phyloP scores from a whole-genome alignment of 2,888 invertebrate genomes.

The Mongoloraphidia duomilia region DNA sequence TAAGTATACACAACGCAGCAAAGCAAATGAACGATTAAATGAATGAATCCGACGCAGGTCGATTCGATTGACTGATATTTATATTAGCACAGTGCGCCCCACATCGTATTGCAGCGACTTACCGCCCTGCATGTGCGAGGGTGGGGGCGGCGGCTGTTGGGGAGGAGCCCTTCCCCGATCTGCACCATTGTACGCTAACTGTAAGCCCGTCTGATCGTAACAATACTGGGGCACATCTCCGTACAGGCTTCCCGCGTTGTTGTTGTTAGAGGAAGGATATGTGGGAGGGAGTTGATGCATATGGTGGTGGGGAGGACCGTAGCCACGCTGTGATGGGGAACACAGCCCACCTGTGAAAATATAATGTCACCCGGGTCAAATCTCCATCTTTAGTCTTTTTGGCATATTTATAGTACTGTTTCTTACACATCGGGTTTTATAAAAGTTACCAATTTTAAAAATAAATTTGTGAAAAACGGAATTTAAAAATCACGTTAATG shows the following conservation, averaged over 20 bases:
- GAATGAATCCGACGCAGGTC: no score
- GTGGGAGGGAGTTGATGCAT: constrained; percentile 31
- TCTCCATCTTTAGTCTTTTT: no score
- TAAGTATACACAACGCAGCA: no score
- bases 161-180: constrained; percentile 28
- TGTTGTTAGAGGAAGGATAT: constrained; percentile 30
- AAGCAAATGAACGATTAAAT: no score
- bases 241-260: constrained; percentile 33
- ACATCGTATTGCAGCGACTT: constrained; percentile 24
- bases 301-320: constrained; percentile 30
- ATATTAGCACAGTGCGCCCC: constrained; percentile 16
- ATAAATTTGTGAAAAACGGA: no score
- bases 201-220: constrained; percentile 40
- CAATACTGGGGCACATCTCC: constrained; percentile 40
- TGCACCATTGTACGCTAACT: constrained; percentile 30
- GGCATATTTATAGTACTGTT: no score
- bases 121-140: constrained; percentile 31
- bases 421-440: no score
- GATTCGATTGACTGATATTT: constrained; percentile 14
- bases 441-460: no score
- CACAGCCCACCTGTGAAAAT: constrained; percentile 43
- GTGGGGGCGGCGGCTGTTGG: constrained; percentile 5
- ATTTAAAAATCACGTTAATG: no score
- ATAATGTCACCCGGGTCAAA: neutral
- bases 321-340: constrained; percentile 39